Conservation (phyloP, 2,113 vertebrate species). For the Etia nguti region DNA sequence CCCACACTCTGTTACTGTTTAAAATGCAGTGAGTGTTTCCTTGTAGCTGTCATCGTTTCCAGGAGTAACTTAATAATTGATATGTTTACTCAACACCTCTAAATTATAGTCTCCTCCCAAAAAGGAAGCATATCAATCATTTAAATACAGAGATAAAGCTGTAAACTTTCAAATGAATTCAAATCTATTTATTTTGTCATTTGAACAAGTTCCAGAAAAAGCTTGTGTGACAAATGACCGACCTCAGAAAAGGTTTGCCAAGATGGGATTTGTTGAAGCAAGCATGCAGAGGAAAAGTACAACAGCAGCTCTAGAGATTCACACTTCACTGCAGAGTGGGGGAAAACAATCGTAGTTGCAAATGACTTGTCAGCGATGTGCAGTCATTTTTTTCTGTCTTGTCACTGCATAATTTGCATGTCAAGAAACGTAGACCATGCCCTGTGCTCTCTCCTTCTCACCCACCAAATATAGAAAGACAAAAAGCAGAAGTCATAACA, state of each 20-base stretch:
- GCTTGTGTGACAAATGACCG: background rate
- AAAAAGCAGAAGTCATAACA: background rate
- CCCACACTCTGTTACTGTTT: background rate
- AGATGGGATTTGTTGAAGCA: background rate
- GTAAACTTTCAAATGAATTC: background rate
- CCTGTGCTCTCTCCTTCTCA: no score
- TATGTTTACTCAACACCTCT: background rate
- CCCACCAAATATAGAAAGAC: background rate
- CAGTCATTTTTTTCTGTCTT: background rate
- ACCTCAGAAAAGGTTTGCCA: background rate
- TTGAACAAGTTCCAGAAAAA: background rate
- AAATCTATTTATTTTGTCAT: background rate
- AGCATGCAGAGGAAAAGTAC: background rate
- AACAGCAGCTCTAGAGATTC: background rate
- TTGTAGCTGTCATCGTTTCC: background rate
- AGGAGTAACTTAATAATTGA: background rate
- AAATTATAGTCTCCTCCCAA: background rate
- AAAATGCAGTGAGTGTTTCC: background rate
- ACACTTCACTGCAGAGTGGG: background rate
- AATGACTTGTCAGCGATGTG: background rate
- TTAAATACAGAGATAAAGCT: background rate
- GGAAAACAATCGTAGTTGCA: background rate
- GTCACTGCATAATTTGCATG: background rate
- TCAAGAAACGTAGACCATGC: rapidly evolving
- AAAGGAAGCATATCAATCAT: rapidly evolving